These are phyloP conservation scores for Pristionchus japonicus DNA, from an alignment of 2,888 invertebrate genomes.

Conservation along the genomic window DNA sequence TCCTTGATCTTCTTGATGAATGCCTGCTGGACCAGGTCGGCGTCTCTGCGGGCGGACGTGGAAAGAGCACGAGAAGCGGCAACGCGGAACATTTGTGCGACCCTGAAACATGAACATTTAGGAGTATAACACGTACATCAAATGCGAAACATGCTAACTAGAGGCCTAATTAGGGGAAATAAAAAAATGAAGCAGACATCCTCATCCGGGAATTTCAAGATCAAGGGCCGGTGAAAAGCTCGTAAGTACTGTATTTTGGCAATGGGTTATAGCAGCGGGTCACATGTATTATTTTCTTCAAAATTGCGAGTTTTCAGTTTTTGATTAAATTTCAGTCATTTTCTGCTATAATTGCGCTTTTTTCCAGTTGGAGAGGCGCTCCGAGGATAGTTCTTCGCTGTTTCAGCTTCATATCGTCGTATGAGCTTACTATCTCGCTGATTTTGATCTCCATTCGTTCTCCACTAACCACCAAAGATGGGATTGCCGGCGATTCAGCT, in stretches of 20 bases:
- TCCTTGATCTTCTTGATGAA: conserved; percentile 73
- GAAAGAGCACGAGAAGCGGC: conserved; percentile 52
- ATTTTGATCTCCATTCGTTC: background rate
- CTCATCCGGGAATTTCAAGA: no score
- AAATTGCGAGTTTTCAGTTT: background rate
- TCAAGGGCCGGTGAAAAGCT: background rate
- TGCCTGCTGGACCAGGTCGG: conserved; percentile 70
- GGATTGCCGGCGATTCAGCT: conserved; percentile 73
- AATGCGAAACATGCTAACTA: no score
- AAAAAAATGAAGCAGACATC: no score
- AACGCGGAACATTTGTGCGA: conserved; percentile 41
- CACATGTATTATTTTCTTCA: background rate
- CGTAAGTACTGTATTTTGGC: background rate
- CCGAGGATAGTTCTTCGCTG: background rate
- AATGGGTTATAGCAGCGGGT: background rate
- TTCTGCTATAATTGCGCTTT: background rate
- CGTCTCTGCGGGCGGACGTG: conserved; percentile 56
- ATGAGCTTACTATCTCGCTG: background rate
- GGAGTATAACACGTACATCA: no score
- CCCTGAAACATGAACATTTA: background rate
- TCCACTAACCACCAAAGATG: conserved; percentile 57
- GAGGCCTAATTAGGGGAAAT: no score
- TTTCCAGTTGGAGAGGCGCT: background rate
- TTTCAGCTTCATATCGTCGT: background rate
- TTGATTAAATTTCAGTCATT: background rate